These are phyloP conservation scores for Antitype chi DNA, from an alignment of 2,888 invertebrate species.

Conservation along the genomic window DNA sequence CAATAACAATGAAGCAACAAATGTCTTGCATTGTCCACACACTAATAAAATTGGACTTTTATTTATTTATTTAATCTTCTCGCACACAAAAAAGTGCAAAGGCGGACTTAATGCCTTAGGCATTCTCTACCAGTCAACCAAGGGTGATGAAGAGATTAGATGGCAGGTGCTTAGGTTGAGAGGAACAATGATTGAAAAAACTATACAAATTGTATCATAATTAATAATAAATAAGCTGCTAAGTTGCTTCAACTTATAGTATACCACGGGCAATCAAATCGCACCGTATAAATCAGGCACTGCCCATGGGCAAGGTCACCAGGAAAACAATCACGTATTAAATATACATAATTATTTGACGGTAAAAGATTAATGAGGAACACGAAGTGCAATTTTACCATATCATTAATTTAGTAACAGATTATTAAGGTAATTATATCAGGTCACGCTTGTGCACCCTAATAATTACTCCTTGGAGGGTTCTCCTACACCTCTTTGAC, in stretches of 20 bases:
- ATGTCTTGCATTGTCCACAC: neutral
- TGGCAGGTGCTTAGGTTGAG: no score
- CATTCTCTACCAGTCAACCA: no score
- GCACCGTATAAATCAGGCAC: neutral
- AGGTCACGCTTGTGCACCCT: conserved; percentile 69
- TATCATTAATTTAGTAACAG: conserved; percentile 62
- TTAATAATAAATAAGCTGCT: no score
- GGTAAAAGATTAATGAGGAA: conserved; percentile 34
- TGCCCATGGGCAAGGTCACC: neutral
- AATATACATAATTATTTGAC: conserved; percentile 23
- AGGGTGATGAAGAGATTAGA: no score
- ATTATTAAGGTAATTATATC: conserved; percentile 71
- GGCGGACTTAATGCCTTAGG: no score
- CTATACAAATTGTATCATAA: no score
- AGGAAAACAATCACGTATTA: conserved; percentile 17
- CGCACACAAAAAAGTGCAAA: no score
- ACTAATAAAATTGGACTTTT: neutral
- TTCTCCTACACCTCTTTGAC: conserved; percentile 59
- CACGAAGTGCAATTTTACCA: conserved; percentile 47
- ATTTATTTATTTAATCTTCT: no score
- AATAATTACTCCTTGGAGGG: conserved; percentile 66
- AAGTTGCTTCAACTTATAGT: neutral
- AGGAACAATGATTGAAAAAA: no score
- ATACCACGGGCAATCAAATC: neutral
- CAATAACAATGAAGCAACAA: neutral